Base-by-base conservation (phyloP, 2,888 invertebrate genomes). In the Eristalinus aeneus region DNA sequence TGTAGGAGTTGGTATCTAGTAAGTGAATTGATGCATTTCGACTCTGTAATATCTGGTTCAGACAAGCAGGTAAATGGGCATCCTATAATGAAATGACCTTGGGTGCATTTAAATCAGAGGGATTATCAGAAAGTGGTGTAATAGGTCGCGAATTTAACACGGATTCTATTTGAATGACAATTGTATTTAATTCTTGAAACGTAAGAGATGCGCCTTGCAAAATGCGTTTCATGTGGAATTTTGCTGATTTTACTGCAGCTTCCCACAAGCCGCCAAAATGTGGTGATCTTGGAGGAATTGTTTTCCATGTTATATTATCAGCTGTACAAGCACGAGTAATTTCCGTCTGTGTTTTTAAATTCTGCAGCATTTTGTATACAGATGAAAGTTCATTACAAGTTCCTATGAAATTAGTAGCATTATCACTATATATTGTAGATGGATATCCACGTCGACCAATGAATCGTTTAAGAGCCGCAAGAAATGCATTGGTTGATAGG, bases 391-490 rank as follows among this genome's bases (percentile, higher is more conserved):
- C 34, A 34, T 10, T 34, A 6, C 34, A 6, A 34, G 8, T 10
- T 34, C 4, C 34, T 8, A 34, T 34, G 10, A 34, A 34, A 6
- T 34, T 34, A 34, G 11, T 53, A 32, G 5, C 73, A n/a, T n/a
- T n/a, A n/a, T n/a, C n/a, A n/a, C n/a, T n/a, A n/a, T n/a, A n/a
- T n/a, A n/a, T n/a, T n/a, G n/a, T n/a, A n/a, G n/a, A n/a, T n/a
- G 67, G 12, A 81, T 56, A 58, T 34, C 84, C 87, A 23, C 87
- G 73, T 46, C 81, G 69, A 11, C 68, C 63, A 2, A 88, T 60
- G 39, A 88, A 88, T 5, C 88, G 63, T 23, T 63, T 63, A 12
- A 86, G n/a, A 12, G 81, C 71, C 11, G 76, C 65, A 9, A 83
- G 23, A 65, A 82, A 87, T 31, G 65, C 78, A n/a, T 11, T 56